Evolutionary conservation across 2,888 invertebrate genomes (phyloP).

Genomic region (Acronicta psi): DNA sequence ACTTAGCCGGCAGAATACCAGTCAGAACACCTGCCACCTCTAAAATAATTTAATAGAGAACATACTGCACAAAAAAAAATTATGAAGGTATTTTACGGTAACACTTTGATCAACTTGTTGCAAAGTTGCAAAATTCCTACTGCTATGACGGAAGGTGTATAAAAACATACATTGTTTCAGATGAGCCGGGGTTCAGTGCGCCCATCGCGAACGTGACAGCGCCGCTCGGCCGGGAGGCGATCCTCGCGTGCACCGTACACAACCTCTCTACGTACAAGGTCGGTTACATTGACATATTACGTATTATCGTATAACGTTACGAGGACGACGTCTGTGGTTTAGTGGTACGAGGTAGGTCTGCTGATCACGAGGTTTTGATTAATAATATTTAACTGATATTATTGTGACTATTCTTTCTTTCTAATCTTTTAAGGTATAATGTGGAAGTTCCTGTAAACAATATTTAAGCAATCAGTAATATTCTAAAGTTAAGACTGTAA

Average conservation of each 20-base stretch:
- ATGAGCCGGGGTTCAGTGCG: slow-evolving; percentile 94
- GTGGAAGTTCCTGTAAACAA: too few relatives aligned
- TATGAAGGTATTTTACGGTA: slow-evolving; percentile 5
- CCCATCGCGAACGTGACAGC: slow-evolving; percentile 95
- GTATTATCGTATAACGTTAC: too few relatives aligned
- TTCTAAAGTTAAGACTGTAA: too few relatives aligned
- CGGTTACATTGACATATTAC: slow-evolving; percentile 56
- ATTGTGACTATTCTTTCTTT: too few relatives aligned
- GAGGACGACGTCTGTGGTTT: too few relatives aligned
- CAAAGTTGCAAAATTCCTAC: slow-evolving; percentile 13
- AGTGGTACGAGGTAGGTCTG: too few relatives aligned
- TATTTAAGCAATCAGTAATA: too few relatives aligned
- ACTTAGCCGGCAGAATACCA: too few relatives aligned
- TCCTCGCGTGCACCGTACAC: slow-evolving; percentile 94
- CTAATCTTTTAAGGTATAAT: too few relatives aligned
- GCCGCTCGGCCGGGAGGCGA: slow-evolving; percentile 95
- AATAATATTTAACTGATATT: too few relatives aligned
- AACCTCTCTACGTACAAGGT: slow-evolving; percentile 95
- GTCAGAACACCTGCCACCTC: too few relatives aligned
- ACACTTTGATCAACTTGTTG: background rate
- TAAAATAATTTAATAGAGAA: background rate
- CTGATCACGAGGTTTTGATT: too few relatives aligned
- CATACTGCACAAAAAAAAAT: background rate
- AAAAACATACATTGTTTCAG: slow-evolving; percentile 78
- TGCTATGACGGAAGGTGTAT: slow-evolving; percentile 15